Percentiles rank a stretch among this genome's conserved stretches.
phyloP scores from a whole-genome alignment of 2,888 invertebrate genomes.

The Elaeidobius kamerunicus region DNA sequence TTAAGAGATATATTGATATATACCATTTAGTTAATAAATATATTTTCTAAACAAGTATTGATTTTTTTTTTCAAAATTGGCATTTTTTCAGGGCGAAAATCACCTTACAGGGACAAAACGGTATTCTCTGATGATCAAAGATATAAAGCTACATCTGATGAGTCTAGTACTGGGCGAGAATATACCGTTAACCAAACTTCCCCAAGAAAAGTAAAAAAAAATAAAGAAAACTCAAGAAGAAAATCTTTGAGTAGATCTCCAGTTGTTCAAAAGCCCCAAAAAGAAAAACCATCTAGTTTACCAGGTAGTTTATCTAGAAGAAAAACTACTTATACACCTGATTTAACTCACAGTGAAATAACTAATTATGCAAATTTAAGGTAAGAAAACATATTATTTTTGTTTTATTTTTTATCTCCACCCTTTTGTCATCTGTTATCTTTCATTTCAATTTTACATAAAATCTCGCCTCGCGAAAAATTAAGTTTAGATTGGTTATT shows the following conservation, averaged over 20 bases:
- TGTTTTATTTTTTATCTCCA: too few relatives aligned
- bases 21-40: too few relatives aligned
- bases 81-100: conserved; percentile 25
- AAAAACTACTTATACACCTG: conserved; percentile 52
- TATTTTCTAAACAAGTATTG: too few relatives aligned
- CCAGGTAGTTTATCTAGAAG: conserved; percentile 59
- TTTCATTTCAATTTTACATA: too few relatives aligned
- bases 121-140: conserved; percentile 32
- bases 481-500: too few relatives aligned
- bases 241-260: conserved; percentile 63
- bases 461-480: too few relatives aligned
- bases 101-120: conserved; percentile 30
- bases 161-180: conserved; percentile 44
- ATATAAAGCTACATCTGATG: conserved; percentile 48
- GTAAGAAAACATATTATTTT: too few relatives aligned
- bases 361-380: too few relatives aligned
- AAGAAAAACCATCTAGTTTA: conserved; percentile 43
- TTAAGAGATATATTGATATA: too few relatives aligned
- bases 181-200: conserved; percentile 45
- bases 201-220: conserved; percentile 60
- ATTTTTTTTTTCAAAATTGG: too few relatives aligned
- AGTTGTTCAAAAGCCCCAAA: conserved; percentile 48
- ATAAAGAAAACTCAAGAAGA: conserved; percentile 64
- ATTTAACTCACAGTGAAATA: too few relatives aligned
- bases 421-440: too few relatives aligned